Percentiles rank a stretch among this genome's conserved stretches.
These are phyloP conservation scores for Tachysurus fulvidraco DNA, from an alignment of 2,113 vertebrate species.

Conservation along the genomic window DNA sequence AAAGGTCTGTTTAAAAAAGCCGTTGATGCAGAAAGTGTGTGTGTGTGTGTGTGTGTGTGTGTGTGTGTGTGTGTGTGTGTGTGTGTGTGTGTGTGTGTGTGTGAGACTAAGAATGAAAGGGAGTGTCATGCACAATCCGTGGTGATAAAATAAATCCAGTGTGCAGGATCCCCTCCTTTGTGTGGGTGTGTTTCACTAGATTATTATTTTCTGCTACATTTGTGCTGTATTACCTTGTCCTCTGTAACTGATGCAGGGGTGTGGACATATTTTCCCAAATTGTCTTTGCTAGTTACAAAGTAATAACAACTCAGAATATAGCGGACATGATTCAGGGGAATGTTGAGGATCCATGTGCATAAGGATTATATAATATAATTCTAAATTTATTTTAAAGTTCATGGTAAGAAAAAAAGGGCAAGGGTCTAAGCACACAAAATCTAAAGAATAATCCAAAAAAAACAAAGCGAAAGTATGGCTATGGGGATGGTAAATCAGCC, in stretches of 20 bases:
- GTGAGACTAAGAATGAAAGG: not conserved
- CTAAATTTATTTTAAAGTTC: not conserved
- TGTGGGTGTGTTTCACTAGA: not conserved
- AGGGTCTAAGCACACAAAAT: not conserved
- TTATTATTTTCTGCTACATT: not conserved
- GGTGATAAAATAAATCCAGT: not conserved
- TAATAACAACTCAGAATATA: not conserved
- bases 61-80: constrained; percentile 5
- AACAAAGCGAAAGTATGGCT: not conserved
- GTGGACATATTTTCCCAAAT: not conserved
- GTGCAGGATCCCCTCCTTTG: not conserved
- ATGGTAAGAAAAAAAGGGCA: not conserved
- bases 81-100: constrained; percentile 1
- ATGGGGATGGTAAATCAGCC: not conserved
- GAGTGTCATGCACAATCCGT: not conserved
- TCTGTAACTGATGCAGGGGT: not conserved
- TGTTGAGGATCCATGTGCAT: not conserved
- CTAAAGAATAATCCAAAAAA: not conserved
- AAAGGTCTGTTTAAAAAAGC: constrained; percentile 5
- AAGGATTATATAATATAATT: not conserved
- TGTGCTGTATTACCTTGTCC: not conserved
- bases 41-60: constrained; percentile 1
- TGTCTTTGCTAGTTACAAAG: not conserved
- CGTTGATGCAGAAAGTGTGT: not conserved
- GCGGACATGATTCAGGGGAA: not conserved